A percentile compares a stretch with the other conserved stretches of the same genome.
Evolutionary conservation across 2,888 invertebrate species (phyloP).

Genomic region (Drosophila meridionalis): DNA sequence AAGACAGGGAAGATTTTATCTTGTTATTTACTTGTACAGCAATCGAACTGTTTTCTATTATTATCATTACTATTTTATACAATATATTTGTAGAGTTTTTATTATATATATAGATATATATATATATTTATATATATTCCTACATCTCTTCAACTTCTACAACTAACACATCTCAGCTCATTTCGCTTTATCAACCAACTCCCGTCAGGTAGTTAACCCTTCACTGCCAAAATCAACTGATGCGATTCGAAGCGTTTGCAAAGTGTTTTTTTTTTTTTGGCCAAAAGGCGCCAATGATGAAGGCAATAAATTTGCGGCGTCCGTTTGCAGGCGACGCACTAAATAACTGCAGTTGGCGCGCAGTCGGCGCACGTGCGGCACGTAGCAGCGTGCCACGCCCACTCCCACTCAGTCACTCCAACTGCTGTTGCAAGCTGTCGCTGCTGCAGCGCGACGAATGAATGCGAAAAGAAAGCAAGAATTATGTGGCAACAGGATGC

Average conservation of each 20-base stretch:
- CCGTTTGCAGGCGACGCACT: constrained; percentile 37
- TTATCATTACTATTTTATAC: too few species aligned
- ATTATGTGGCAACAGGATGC: constrained; percentile 78
- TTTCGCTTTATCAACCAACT: not conserved
- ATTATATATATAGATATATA: too few species aligned
- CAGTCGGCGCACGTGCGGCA: not conserved
- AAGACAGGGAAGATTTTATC: not conserved
- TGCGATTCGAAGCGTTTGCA: constrained; percentile 14
- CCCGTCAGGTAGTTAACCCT: not conserved
- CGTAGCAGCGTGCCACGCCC: not conserved
- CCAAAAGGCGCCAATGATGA: constrained; percentile 21
- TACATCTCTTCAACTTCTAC: too few species aligned
- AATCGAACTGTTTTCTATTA: too few species aligned
- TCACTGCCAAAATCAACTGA: not conserved
- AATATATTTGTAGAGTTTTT: too few species aligned
- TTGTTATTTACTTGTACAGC: not conserved
- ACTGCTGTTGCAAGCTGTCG: not conserved
- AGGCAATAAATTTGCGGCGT: constrained; percentile 36
- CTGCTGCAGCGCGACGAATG: constrained; percentile 42
- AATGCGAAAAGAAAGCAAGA: constrained; percentile 54
- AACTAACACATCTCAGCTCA: not conserved
- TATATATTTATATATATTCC: too few species aligned
- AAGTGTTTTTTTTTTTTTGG: constrained; percentile 10
- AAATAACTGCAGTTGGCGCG: constrained; percentile 30
- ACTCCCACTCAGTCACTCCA: not conserved